Base-by-base conservation (phyloP, 2,797 vertebrate species). In the Pipistrellus pygmaeus region DNA sequence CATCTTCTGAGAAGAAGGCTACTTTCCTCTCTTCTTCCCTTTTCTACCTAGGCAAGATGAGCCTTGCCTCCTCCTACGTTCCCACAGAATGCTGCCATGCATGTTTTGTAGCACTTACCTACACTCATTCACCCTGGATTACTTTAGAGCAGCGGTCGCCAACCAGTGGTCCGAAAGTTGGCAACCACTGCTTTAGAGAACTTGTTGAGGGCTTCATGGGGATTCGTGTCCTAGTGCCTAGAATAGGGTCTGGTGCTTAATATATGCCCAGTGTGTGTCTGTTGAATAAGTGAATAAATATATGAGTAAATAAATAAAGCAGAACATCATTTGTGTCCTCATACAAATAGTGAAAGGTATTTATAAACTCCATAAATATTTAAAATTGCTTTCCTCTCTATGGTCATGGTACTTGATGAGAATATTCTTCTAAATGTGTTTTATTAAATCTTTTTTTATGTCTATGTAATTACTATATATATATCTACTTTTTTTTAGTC, bases 381-480 rank as follows among this genome's bases (percentile, higher is more conserved):
- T 95, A 48, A 95, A 96, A 85, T 90, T 92, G 78, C 78, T 94
- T 93, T 93, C 90, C 64, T 95, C 60, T 90, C 96, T 95, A 90
- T 91, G 81, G 62, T 83, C 83, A 53, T 68, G n/a, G 85, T 80
- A 75, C 78, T 96, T 96, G 96, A 97, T 95, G 82, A 93, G 64
- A 76, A 85, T 86, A 86, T 51, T 78, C 55, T 96, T 94, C 75
- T 91, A 86, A 94, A 86, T 81, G 66, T 90, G 53, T 94, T 93
- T 86, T 94, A 78, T 94, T 96, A 93, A 93, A 95, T 96, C 87
- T 96, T 90, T 88, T 96, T 96, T 96, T 95, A 89, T 76, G 20
- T 94, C 72, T 44, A 8, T 75, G 23, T 72, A 83, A 55, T 78
- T 76, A 2, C 76, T 87, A 32, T 75, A 85, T 41, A 85, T 41